Conservation (phyloP, 2,113 vertebrate genomes). For the Pachypanchax playfairii region DNA sequence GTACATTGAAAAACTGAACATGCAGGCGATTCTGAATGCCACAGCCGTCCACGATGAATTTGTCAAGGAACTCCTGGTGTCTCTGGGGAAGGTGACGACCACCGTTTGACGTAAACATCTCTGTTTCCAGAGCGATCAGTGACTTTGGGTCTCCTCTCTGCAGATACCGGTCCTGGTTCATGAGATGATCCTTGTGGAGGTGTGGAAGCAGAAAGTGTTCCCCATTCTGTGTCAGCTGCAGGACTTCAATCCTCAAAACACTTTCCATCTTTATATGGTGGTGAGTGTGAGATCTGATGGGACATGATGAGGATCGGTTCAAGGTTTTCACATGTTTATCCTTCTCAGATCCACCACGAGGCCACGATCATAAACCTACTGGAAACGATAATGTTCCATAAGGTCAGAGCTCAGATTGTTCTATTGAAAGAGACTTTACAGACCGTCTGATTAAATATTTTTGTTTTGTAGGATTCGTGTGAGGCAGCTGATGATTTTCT, state of each 20-base stretch:
- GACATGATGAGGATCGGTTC: not conserved
- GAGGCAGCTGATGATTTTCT: conserved; percentile 87
- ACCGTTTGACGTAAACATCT: not conserved
- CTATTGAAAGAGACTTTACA: too few relatives aligned
- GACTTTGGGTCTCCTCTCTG: conserved; percentile 36
- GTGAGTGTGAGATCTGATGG: conserved; percentile 78
- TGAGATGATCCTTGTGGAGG: conserved; percentile 88
- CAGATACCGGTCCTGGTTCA: conserved; percentile 87
- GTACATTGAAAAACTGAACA: conserved; percentile 91
- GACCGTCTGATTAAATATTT: too few relatives aligned
- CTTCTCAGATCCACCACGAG: conserved; percentile 88
- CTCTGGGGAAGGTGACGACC: conserved; percentile 84
- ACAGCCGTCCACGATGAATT: conserved; percentile 84
- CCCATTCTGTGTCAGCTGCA: conserved; percentile 87
- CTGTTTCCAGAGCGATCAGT: not conserved
- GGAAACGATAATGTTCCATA: conserved; percentile 92
- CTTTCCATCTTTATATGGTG: conserved; percentile 93
- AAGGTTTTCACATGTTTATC: not conserved
- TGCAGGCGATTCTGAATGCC: conserved; percentile 90
- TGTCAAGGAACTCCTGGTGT: conserved; percentile 88
- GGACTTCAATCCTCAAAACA: conserved; percentile 90
- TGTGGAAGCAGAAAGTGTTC: conserved; percentile 95
- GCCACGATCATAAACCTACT: conserved; percentile 93
- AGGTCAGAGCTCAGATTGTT: conserved; percentile 75
- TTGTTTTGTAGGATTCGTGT: conserved; percentile 85